A percentile compares a stretch with the other conserved stretches of the same genome.
Evolutionary conservation across 1,140 invertebrate species (phyloP).

Genomic region (Aphaenogaster rudis): DNA sequence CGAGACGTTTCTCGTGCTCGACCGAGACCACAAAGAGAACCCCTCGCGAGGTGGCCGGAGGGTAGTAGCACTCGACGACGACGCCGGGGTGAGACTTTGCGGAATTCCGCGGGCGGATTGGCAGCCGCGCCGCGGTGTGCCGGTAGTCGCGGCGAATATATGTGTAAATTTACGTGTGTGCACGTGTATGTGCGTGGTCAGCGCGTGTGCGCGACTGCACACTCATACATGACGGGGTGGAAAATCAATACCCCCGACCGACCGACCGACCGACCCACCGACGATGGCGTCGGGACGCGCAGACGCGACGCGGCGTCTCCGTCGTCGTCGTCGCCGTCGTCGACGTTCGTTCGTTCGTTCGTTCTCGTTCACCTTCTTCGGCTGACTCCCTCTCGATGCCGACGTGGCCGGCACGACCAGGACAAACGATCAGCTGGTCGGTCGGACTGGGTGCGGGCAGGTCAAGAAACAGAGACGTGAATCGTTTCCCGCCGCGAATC

Average conservation of each 20-base stretch:
- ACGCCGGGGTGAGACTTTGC: slow-evolving; percentile 29
- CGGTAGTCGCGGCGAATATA: slow-evolving; percentile 18
- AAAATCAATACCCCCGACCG: slow-evolving; percentile 76
- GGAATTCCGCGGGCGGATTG: slow-evolving; percentile 67
- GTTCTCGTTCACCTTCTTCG: slow-evolving; percentile 7
- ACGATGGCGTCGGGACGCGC: slow-evolving; percentile 66
- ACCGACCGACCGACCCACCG: slow-evolving; percentile 69
- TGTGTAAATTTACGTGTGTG: background rate
- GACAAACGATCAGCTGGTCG: slow-evolving; percentile 55
- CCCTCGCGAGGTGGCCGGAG: background rate
- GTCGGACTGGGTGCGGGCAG: slow-evolving; percentile 22
- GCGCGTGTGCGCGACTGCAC: slow-evolving; percentile 35
- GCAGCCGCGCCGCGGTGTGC: slow-evolving; percentile 41
- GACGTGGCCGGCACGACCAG: slow-evolving; percentile 34
- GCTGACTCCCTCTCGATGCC: background rate
- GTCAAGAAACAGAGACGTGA: slow-evolving; percentile 38
- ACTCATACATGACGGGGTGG: slow-evolving; percentile 9
- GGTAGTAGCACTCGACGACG: slow-evolving; percentile 15
- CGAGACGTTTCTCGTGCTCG: background rate
- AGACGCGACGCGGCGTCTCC: slow-evolving; percentile 63
- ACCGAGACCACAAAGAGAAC: background rate
- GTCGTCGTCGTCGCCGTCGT: background rate
- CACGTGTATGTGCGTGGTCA: slow-evolving; percentile 14
- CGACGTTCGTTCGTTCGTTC: slow-evolving; percentile 13
- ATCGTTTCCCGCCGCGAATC: background rate